Evolutionary conservation across 2,113 vertebrate species (phyloP).

Genomic region (Takifugu bimaculatus): DNA sequence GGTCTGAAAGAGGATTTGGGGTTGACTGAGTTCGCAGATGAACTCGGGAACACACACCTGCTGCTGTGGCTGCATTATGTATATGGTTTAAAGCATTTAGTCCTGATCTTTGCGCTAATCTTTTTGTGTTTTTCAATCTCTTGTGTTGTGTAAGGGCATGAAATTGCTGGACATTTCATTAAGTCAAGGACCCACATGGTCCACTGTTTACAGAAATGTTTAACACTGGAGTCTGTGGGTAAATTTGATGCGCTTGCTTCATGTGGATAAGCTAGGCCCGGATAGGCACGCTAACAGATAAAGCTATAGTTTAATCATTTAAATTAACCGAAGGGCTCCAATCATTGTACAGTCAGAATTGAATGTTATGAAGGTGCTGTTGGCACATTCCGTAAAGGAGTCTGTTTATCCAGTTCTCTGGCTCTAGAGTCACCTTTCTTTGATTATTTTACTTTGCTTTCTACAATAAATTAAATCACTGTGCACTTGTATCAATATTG

Average conservation of each 20-base stretch:
- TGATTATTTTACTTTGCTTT: slow-evolving; percentile 56
- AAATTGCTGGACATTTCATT: neutral
- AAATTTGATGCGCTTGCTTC: neutral
- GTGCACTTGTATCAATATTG: slow-evolving; percentile 27
- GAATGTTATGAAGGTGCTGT: neutral
- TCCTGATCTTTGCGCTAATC: slow-evolving; percentile 28
- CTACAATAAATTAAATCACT: slow-evolving; percentile 51
- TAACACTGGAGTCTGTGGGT: neutral
- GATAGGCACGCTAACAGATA: no score
- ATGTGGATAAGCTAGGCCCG: no score
- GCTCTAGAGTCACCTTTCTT: slow-evolving; percentile 31
- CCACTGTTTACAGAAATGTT: no score
- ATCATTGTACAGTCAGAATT: neutral
- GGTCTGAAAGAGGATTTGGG: slow-evolving; percentile 44
- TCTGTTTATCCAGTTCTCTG: slow-evolving; percentile 18
- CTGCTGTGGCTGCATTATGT: slow-evolving; percentile 31
- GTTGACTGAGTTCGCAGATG: slow-evolving; percentile 60
- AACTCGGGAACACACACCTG: slow-evolving; percentile 42
- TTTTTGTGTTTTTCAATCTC: slow-evolving; percentile 1
- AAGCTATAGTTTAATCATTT: no score
- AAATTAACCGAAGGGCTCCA: neutral
- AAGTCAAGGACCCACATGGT: no score
- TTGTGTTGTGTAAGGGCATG: slow-evolving; percentile 17
- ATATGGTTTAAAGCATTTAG: slow-evolving; percentile 22
- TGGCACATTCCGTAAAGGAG: neutral